phyloP scores from a whole-genome alignment of 92 coral and sea anemone species.

The Actinernus sp. region DNA sequence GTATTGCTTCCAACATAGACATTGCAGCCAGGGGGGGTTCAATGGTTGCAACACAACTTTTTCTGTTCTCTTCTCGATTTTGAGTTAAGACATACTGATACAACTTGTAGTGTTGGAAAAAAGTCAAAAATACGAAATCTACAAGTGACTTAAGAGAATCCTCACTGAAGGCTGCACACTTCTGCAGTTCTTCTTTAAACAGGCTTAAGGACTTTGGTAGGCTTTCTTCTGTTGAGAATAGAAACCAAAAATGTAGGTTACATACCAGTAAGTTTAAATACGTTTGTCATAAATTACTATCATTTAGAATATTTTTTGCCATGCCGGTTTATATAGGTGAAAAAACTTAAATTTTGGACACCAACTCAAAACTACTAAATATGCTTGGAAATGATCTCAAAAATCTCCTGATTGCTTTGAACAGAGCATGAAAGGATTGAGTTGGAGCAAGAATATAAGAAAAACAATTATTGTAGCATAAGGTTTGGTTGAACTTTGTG shows the following conservation, averaged over 20 bases:
- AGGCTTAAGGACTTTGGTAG: slow-evolving; percentile 45
- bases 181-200: slow-evolving; percentile 47
- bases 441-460: no score
- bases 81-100: slow-evolving; percentile 79
- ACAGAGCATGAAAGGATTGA: no score
- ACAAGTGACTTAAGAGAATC: slow-evolving; percentile 63
- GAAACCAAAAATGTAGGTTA: background rate
- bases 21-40: slow-evolving; percentile 49
- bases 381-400: no score
- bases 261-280: no score
- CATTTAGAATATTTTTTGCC: no score
- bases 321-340: no score
- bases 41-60: slow-evolving; percentile 32
- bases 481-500: no score
- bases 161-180: slow-evolving; percentile 19
- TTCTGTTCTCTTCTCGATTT: slow-evolving; percentile 65
- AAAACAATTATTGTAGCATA: no score
- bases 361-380: no score
- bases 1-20: slow-evolving; percentile 54
- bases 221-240: slow-evolving; percentile 36
- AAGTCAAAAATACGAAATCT: slow-evolving; percentile 65
- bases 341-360: no score
- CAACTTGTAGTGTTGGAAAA: slow-evolving; percentile 82
- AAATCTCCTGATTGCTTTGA: no score
- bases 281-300: no score